Percentiles rank a stretch among this genome's conserved stretches.
Conservation (phyloP, 2,888 invertebrate species). For the Callyntrura guangdongensis region DNA sequence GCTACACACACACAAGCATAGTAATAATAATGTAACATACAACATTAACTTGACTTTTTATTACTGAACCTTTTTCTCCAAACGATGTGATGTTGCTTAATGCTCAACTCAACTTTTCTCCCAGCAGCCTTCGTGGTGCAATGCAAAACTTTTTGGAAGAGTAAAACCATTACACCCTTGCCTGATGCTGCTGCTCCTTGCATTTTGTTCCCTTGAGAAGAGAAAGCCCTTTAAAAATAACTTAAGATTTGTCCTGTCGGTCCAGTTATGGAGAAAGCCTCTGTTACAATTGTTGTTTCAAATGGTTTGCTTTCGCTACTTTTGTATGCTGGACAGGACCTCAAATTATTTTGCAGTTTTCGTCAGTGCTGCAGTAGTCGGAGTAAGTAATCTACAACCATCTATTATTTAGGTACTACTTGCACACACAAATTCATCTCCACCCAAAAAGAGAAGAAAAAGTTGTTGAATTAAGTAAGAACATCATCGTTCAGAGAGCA, state of each 20-base stretch:
- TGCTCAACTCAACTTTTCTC: constrained; percentile 58
- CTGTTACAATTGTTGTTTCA: no score
- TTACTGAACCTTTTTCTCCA: background rate
- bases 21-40: constrained; percentile 14
- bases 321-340: background rate
- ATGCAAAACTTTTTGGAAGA: background rate
- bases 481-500: constrained; percentile 28
- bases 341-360: background rate
- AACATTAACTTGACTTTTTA: constrained; percentile 53
- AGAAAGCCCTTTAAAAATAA: no score
- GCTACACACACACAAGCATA: background rate
- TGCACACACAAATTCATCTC: no score
- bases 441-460: background rate
- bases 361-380: background rate
- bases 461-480: constrained; percentile 36
- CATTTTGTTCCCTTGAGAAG: constrained; percentile 43
- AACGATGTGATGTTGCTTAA: background rate
- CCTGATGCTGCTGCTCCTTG: background rate
- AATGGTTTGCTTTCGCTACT: constrained; percentile 1
- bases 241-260: no score
- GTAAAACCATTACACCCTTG: background rate
- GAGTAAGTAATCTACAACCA: background rate
- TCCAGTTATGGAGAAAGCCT: no score
- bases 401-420: background rate
- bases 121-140: constrained; percentile 8